Evolutionary conservation across 2,888 invertebrate genomes (phyloP), one percentile per base, ranked within the genome.

Genomic region (Pediacus dermestoides): DNA sequence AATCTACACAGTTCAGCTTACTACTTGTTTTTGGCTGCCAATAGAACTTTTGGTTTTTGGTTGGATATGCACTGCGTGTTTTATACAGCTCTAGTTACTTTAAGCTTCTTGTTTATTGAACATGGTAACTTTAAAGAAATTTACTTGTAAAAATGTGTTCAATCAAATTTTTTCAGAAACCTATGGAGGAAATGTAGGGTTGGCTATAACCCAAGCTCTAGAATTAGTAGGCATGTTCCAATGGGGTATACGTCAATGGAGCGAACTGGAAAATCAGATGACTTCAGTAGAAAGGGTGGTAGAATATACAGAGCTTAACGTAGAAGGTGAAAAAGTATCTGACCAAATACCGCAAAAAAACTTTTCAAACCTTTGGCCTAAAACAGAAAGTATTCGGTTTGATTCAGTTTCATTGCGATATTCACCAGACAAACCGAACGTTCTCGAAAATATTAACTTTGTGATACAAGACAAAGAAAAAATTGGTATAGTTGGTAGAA

Each of bases 241-340:
- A 61, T 94, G 92, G 92, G 91, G 90, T 16, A 89, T 94, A 81
- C 51, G 67, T 11, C 68, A 68, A 43, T 66, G 63, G 53, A 61
- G 59, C 7, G 67, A 68, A 51, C 47, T 68, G 22, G 64, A 66
- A 62, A 91, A 88, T 59, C 85, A 82, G 53, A 88, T 90, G 88
- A 90, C 88, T 6, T 84, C 87, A 6, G 94, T 95, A 0, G 95
- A 96, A 69, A 78, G 93, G 67, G 77, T 87, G n/a, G 53, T 88
- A 3, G 90, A 92, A 58, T 94, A 92, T 61, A 78, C 81, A 0
- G 76, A 80, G 18, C 64, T 91, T 2, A 76, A 80, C 1, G 54
- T 78, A 0, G 85, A 85, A 51, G 22, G 25, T 7, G 47, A 50
- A 31, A 34, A 31, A 8, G 27, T 12, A 3, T 16, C 34, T 8